A percentile compares a stretch with the other conserved stretches of the same genome.
Evolutionary conservation across 1,140 invertebrate species (phyloP).

Genomic region (Aphaenogaster rudis): DNA sequence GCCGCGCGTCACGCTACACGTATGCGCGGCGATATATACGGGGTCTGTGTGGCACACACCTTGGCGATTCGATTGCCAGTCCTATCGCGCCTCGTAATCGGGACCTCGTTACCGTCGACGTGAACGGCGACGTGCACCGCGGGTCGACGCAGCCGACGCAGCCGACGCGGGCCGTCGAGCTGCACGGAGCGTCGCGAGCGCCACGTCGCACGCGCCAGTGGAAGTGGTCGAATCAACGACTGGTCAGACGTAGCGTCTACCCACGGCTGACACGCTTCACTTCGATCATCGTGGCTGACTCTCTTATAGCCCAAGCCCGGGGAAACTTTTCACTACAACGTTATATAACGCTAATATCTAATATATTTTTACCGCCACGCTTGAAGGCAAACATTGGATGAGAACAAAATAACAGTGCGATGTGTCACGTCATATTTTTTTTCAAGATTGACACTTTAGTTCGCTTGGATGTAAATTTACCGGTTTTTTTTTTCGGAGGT

Average conservation of each 20-base stretch:
- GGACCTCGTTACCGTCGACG: slow-evolving; percentile 49
- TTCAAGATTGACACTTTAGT: not conserved
- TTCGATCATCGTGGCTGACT: slow-evolving; percentile 2
- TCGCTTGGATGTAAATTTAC: not conserved
- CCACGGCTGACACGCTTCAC: not conserved
- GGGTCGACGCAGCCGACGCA: slow-evolving; percentile 1
- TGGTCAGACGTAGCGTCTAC: slow-evolving; percentile 39
- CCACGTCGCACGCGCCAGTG: slow-evolving; percentile 30
- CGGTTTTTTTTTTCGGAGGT: not conserved
- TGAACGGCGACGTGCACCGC: slow-evolving; percentile 29
- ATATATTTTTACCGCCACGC: not conserved
- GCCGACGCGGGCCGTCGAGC: not conserved
- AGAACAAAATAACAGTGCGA: not conserved
- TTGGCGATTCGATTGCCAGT: slow-evolving; percentile 48
- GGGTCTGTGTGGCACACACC: slow-evolving; percentile 16
- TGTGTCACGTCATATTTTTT: not conserved
- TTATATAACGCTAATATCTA: slow-evolving; percentile 15
- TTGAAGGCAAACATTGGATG: not conserved
- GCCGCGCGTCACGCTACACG: slow-evolving; percentile 73
- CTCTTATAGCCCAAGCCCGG: not conserved
- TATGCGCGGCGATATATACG: not conserved
- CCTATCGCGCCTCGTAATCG: slow-evolving; percentile 55
- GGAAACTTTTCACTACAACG: not conserved
- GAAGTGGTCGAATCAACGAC: slow-evolving; percentile 55
- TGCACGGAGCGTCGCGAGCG: slow-evolving; percentile 35